Evolutionary conservation across 2,113 vertebrate species (phyloP).

Genomic region (Aspidoscelis tigris): DNA sequence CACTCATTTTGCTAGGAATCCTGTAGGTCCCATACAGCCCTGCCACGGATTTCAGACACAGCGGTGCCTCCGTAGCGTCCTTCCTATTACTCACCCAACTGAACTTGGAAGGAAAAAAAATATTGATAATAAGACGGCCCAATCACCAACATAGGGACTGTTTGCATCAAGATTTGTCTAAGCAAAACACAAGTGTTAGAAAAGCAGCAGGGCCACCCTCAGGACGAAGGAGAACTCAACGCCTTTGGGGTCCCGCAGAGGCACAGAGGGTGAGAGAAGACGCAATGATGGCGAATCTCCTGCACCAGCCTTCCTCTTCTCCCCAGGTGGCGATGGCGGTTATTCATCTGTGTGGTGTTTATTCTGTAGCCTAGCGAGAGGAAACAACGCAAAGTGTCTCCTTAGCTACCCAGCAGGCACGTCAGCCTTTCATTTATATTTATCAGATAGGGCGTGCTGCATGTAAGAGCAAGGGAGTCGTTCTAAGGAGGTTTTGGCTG

Average conservation of each 20-base stretch:
- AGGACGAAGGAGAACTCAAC: too few relatives aligned
- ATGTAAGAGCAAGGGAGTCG: slow-evolving; percentile 11
- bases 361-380: slow-evolving; percentile 2
- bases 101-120: too few relatives aligned
- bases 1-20: too few relatives aligned
- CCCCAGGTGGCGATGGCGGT: neutral
- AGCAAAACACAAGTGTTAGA: too few relatives aligned
- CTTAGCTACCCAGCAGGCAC: slow-evolving; percentile 13
- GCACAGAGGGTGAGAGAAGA: neutral
- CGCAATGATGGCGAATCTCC: neutral
- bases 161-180: too few relatives aligned
- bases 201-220: too few relatives aligned
- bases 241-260: too few relatives aligned
- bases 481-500: neutral
- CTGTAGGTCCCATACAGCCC: too few relatives aligned
- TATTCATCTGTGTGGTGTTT: neutral
- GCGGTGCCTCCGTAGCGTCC: neutral
- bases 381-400: neutral
- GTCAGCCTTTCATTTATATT: slow-evolving; percentile 21
- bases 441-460: slow-evolving; percentile 10
- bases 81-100: too few relatives aligned
- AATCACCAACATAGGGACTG: too few relatives aligned
- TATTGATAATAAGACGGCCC: too few relatives aligned
- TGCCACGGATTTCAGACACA: too few relatives aligned
- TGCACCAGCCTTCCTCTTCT: neutral